These are phyloP conservation scores for Glomeris maerens DNA, from an alignment of 1,140 invertebrate species.

Conservation along the genomic window DNA sequence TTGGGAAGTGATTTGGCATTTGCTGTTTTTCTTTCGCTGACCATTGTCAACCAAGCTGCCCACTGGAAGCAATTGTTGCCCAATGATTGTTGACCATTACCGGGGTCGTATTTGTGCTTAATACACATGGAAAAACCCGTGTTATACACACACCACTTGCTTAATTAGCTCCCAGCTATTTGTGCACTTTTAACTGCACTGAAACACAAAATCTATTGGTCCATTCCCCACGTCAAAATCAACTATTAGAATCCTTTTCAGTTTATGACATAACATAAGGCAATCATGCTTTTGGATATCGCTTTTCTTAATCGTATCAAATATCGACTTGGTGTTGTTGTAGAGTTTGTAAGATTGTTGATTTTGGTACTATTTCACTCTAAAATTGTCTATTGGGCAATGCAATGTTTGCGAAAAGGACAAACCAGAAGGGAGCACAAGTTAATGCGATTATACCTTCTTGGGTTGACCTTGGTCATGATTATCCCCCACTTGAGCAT, in stretches of 20 bases:
- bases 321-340: too few relatives aligned
- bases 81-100: background rate
- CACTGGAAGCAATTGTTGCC: constrained; percentile 12
- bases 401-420: background rate
- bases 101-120: background rate
- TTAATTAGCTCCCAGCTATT: too few relatives aligned
- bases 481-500: constrained; percentile 20
- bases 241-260: too few relatives aligned
- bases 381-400: background rate
- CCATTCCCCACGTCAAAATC: background rate
- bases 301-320: too few relatives aligned
- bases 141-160: too few relatives aligned
- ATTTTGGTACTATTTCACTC: constrained; percentile 1
- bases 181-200: too few relatives aligned
- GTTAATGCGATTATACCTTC: background rate
- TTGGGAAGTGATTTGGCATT: background rate
- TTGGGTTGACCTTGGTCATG: background rate
- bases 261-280: too few relatives aligned
- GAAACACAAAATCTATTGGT: too few relatives aligned
- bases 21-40: background rate
- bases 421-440: background rate
- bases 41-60: constrained; percentile 3
- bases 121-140: too few relatives aligned
- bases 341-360: too few relatives aligned
- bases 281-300: too few relatives aligned